Conservation (phyloP, 2,797 vertebrate genomes). For the Orientallactaga sibirica region DNA sequence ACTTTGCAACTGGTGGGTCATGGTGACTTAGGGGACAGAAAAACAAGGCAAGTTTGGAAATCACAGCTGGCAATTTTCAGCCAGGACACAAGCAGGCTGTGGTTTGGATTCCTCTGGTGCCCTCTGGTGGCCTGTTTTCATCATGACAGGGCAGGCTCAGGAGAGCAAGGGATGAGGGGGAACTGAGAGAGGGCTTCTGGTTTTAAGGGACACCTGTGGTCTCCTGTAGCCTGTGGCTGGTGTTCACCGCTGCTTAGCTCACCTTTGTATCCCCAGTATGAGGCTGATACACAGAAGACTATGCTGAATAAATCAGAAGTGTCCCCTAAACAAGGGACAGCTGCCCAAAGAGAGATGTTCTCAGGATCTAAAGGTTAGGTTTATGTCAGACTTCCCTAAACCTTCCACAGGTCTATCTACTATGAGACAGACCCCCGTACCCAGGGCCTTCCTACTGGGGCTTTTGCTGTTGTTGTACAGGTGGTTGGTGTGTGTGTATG, state of each 20-base stretch:
- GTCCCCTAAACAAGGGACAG: neutral
- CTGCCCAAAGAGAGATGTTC: neutral
- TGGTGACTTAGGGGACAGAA: neutral
- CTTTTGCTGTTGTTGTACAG: neutral
- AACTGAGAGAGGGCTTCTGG: neutral
- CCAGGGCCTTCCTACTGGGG: no score
- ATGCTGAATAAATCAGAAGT: neutral
- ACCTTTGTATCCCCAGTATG: neutral
- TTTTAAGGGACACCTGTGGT: neutral
- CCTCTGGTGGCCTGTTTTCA: conserved; percentile 72
- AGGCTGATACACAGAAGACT: neutral
- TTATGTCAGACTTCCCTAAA: neutral
- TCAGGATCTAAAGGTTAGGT: neutral
- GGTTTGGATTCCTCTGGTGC: conserved; percentile 49
- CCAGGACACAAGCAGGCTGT: neutral
- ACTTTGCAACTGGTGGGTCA: neutral
- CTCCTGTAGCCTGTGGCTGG: neutral
- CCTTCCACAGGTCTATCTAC: neutral
- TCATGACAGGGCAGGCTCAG: conserved; percentile 25
- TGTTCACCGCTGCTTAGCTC: neutral
- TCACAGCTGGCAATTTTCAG: neutral
- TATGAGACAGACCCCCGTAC: neutral
- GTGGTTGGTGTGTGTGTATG: neutral
- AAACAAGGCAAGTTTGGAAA: conserved; percentile 12
- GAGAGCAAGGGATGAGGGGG: neutral